Evolutionary conservation across 2,797 vertebrate species (phyloP).

Genomic region (Sebastes reedi): DNA sequence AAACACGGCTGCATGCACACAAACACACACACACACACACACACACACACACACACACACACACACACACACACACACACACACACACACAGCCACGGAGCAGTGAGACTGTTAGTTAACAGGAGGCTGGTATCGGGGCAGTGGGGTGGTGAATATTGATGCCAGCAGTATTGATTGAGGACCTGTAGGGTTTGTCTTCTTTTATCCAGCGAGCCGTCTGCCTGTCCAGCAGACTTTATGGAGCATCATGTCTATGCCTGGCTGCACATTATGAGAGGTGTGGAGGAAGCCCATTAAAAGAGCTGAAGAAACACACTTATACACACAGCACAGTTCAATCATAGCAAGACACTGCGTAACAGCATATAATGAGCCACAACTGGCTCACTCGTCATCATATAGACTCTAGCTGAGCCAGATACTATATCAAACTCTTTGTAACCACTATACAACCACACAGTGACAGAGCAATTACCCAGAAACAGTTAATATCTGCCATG

Average conservation of each 20-base stretch:
- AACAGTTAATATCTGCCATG: neutral
- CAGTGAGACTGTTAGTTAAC: constrained; percentile 61
- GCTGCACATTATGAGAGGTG: constrained; percentile 72
- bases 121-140: constrained; percentile 50
- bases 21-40: neutral
- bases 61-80: constrained; percentile 10
- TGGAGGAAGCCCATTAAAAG: constrained; percentile 62
- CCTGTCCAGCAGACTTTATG: constrained; percentile 70
- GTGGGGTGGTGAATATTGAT: constrained; percentile 74
- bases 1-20: constrained; percentile 7
- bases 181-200: constrained; percentile 74
- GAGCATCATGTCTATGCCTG: constrained; percentile 54
- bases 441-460: neutral
- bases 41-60: constrained; percentile 20
- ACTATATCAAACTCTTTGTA: neutral
- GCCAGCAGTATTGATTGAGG: constrained; percentile 70
- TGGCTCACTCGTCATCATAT: constrained; percentile 15
- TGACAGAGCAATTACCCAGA: neutral
- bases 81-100: constrained; percentile 10
- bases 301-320: constrained; percentile 40
- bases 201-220: constrained; percentile 57
- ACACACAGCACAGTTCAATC: constrained; percentile 47
- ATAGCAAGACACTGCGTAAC: constrained; percentile 16
- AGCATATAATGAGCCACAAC: constrained; percentile 38
- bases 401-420: neutral